phyloP scores from a whole-genome alignment of 2,113 vertebrate genomes.

The Silurus asotus region DNA sequence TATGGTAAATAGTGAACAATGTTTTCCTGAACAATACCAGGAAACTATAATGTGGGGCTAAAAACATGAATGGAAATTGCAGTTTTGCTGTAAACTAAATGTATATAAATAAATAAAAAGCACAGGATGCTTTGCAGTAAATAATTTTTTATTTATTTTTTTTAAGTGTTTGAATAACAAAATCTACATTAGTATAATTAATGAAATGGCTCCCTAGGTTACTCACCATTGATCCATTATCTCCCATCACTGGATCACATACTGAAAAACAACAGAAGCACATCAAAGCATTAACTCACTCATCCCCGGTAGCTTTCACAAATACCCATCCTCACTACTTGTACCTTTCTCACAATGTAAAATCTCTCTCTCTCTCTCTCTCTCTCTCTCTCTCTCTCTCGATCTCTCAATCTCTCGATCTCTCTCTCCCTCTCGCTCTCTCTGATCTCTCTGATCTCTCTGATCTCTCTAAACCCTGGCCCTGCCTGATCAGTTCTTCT shows the following conservation, averaged over 20 bases:
- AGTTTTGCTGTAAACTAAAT: background rate
- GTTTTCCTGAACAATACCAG: background rate
- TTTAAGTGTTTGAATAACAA: too few relatives aligned
- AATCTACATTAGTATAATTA: background rate
- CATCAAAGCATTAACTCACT: background rate
- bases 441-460: too few relatives aligned
- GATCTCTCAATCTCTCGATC: too few relatives aligned
- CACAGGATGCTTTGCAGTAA: background rate
- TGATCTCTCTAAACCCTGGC: too few relatives aligned
- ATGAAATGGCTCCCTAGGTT: background rate
- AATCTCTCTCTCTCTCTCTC: too few relatives aligned
- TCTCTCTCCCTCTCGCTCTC: too few relatives aligned
- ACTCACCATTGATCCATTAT: constrained; percentile 56
- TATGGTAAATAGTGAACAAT: background rate
- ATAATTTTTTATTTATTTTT: too few relatives aligned
- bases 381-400: too few relatives aligned
- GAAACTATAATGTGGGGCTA: background rate
- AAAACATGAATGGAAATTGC: background rate
- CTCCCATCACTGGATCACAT: constrained; percentile 56
- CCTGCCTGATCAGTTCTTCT: too few relatives aligned
- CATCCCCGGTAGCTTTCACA: background rate
- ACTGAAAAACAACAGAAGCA: constrained; percentile 41
- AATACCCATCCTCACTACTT: background rate
- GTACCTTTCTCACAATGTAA: background rate
- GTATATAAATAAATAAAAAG: background rate